Base-by-base conservation (phyloP, 2,113 vertebrate species). In the Lophius piscatorius region DNA sequence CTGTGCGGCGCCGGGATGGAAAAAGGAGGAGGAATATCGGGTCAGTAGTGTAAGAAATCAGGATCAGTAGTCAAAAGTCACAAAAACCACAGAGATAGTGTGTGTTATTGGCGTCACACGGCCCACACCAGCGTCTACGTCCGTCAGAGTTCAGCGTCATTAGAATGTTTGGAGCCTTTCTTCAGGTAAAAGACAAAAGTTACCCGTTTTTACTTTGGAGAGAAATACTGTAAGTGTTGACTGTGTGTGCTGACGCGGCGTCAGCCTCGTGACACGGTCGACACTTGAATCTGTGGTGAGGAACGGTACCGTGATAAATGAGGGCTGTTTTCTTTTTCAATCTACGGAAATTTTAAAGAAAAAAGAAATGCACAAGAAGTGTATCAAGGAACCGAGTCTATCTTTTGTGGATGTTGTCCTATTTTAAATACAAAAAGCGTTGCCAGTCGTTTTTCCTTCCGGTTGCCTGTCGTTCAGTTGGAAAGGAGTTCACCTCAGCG, bases 11-110 rank as follows among this genome's bases (percentile, higher is more conserved):
- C n/a, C n/a, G n/a, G n/a, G n/a, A 46, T 56, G 7, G 4, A 40
- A 63, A 34, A 42, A 35, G 62, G 66, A 17, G 21, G 39, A 11
- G 52, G 50, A 28, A 54, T 59, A 76, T 54, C 58, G 40, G 51
- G 62, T 88, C 84, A 88, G 88, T 88, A 89, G 84, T 88, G 84
- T 89, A 55, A 41, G 45, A 74, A 61, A 64, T 65, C 41, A 50
- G 55, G 29, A 59, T 89, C 87, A 89, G 87, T 88, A 89, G 87
- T 87, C 81, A 70, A 21, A 76, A 47, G 59, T 70, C 31, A 63
- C 20, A 61, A 36, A 48, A 70, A 59, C 35, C 33, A 59, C 9
- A 38, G 45, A 51, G 16, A 45, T 34, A 6, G 9, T 28, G 29
- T 31, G 29, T 31, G 9, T n/a, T 31, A 31, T 31, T 31, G 2